A percentile compares a stretch with the other conserved stretches of the same genome.
Evolutionary conservation across 1,140 invertebrate species (phyloP).

Genomic region (Homalodisca vitripennis): DNA sequence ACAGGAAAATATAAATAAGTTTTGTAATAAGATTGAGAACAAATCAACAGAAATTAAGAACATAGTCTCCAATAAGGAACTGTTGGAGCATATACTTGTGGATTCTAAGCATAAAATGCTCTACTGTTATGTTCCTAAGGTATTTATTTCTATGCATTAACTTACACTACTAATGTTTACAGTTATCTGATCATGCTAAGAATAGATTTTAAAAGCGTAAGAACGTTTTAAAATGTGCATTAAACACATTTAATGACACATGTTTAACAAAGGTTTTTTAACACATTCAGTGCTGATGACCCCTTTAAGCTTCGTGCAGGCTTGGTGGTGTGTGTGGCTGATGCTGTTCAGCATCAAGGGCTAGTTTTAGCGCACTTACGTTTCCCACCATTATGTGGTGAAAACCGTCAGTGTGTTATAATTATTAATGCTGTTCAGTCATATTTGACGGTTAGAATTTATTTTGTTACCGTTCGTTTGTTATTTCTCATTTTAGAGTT

Average conservation of each 20-base stretch:
- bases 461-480: no score
- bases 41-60: conserved; percentile 1
- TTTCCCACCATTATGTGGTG: no score
- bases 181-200: neutral
- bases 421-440: no score
- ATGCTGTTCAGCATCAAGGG: no score
- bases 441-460: no score
- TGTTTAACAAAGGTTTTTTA: neutral
- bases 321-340: neutral
- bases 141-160: conserved; percentile 50
- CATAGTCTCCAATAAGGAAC: conserved; percentile 37
- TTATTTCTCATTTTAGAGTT: no score
- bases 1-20: conserved; percentile 39
- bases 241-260: neutral
- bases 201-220: neutral
- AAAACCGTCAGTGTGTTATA: no score
- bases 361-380: no score
- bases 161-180: neutral
- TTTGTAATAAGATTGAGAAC: conserved; percentile 34
- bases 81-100: conserved; percentile 71
- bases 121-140: conserved; percentile 93
- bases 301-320: neutral
- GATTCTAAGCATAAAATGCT: conserved; percentile 78
- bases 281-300: neutral
- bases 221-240: neutral